Base-by-base conservation (phyloP, 2,888 invertebrate genomes). In the Drosophila picticornis region DNA sequence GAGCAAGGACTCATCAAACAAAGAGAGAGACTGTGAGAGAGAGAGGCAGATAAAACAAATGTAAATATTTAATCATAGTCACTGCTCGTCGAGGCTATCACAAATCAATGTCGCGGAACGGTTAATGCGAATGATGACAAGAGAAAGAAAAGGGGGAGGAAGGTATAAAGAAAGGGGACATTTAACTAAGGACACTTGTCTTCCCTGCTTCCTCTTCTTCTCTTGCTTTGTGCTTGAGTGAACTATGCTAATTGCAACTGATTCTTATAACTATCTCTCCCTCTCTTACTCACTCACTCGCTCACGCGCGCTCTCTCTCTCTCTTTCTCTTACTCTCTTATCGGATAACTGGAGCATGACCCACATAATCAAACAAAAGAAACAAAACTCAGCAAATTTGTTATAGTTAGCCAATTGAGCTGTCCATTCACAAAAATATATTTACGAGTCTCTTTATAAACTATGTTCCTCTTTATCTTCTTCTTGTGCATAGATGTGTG, bases 301-400 rank as follows among this genome's bases (percentile, higher is more conserved):
- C n/a, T 2, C 29, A 16, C 50, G 25, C 27, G 5, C 22, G 13
- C 13, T 0, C 34, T 34, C n/a, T 11, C 19, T 19, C n/a, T 1
- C 34, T 31, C 50, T 25, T 13, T 10, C 19, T 25, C 19, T 1
- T 34, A 11, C 29, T 13, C 46, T 9, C 16, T 38, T 19, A 3
- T 60, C 29, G n/a, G 43, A 43, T 60, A 87, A 84, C 63, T 86
- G 66, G 90, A 77, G 81, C 91, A 84, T 84, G 84, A 84, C 84
- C 84, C 70, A 84, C 84, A 89, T 89, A 60, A 29, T n/a, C 73
- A 61, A 76, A 76, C 77, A 76, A 72, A 46, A 27, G 53, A 32
- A 65, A 58, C 36, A 59, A 46, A 46, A 53, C 38, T 59, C 50
- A 56, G 22, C 46, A 51, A 55, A 40, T 51, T 61, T 25, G 53